A percentile compares a stretch with the other conserved stretches of the same genome.
phyloP scores from a whole-genome alignment of 2,888 invertebrate genomes.

The Melieria omissa region DNA sequence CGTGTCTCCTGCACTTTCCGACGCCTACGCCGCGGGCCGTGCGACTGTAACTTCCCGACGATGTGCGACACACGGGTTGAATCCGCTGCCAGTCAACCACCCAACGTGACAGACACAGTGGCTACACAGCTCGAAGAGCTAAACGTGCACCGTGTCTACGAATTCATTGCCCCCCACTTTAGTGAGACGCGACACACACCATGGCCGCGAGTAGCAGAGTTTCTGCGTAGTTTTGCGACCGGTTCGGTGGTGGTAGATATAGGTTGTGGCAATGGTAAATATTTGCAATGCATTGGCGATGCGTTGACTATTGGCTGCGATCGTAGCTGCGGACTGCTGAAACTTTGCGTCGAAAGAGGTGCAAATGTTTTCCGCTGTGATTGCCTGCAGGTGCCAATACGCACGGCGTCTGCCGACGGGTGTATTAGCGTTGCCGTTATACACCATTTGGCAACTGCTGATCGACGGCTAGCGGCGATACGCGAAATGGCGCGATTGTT shows the following conservation, averaged over 20 bases:
- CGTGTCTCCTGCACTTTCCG: constrained; percentile 91
- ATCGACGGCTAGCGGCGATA: constrained; percentile 80
- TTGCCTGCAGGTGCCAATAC: constrained; percentile 79
- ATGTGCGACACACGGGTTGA: constrained; percentile 75
- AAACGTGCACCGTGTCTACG: constrained; percentile 90
- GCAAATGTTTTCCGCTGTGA: constrained; percentile 82
- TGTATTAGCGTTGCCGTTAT: constrained; percentile 95
- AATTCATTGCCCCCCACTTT: constrained; percentile 94
- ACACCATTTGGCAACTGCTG: constrained; percentile 90
- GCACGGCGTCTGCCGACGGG: constrained; percentile 78
- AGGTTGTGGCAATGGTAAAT: constrained; percentile 99
- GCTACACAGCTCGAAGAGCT: constrained; percentile 77
- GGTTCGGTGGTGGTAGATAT: constrained; percentile 87
- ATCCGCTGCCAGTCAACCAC: too few relatives aligned
- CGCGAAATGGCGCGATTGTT: constrained; percentile 81
- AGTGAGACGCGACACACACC: constrained; percentile 92
- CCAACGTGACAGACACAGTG: constrained; percentile 57
- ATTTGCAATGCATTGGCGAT: constrained; percentile 70
- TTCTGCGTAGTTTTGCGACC: constrained; percentile 74
- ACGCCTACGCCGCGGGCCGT: constrained; percentile 70
- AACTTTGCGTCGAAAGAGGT: constrained; percentile 69
- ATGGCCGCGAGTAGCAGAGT: constrained; percentile 91
- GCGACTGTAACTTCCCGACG: constrained; percentile 73
- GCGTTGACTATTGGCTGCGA: constrained; percentile 81
- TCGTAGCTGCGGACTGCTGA: constrained; percentile 76